Conservation (phyloP, 2,113 vertebrate genomes). For the Urocolius indicus region DNA sequence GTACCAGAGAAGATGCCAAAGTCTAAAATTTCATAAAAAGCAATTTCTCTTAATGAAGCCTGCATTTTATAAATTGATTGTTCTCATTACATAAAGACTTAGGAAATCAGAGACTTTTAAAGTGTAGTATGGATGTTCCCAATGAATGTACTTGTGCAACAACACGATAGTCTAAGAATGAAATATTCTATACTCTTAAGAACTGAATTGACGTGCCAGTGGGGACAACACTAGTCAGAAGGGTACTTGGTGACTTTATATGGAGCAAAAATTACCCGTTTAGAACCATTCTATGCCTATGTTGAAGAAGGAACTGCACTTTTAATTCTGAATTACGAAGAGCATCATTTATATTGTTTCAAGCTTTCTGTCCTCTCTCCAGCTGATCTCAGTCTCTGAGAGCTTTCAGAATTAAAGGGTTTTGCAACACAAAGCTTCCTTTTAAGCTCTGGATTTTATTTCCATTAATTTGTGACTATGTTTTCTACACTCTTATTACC, state of each 20-base stretch:
- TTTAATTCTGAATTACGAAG: not conserved
- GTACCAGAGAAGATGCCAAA: not conserved
- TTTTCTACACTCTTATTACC: not conserved
- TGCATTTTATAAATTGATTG: not conserved
- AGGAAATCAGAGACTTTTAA: not conserved
- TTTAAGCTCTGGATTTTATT: not conserved
- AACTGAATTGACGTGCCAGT: not conserved
- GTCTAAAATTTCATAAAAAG: not conserved
- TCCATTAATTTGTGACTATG: not conserved
- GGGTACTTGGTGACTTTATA: not conserved
- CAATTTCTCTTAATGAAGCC: not conserved
- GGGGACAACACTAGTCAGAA: not conserved
- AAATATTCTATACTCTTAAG: not conserved
- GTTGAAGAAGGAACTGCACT: not conserved
- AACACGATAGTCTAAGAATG: not conserved
- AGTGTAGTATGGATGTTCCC: not conserved
- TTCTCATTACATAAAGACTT: not conserved
- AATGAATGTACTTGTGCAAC: not conserved
- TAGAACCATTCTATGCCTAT: slow-evolving; percentile 7
- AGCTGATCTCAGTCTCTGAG: not conserved
- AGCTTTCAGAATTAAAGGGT: not conserved
- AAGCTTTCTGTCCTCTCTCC: not conserved
- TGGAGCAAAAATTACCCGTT: slow-evolving; percentile 15
- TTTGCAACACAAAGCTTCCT: not conserved
- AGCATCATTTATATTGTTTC: not conserved